Evolutionary conservation across 2,888 invertebrate species (phyloP).

Genomic region (Ennomos fuscantarius): DNA sequence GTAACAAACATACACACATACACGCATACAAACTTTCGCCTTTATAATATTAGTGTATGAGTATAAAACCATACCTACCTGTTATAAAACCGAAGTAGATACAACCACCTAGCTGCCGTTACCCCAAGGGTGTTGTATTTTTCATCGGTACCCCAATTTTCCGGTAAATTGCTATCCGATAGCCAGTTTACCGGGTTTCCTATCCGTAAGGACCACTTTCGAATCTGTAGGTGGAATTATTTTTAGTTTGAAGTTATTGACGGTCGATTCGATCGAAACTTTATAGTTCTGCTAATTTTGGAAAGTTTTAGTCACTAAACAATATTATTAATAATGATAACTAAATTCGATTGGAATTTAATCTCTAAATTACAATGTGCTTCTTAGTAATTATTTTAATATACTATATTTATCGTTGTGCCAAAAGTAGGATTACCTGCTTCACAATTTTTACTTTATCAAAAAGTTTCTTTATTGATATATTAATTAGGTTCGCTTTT

Average conservation of each 20-base stretch:
- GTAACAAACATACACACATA: no score
- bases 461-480: not conserved
- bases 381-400: no score
- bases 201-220: slow-evolving; percentile 14
- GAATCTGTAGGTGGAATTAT: slow-evolving; percentile 23
- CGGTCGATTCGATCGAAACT: not conserved
- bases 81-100: slow-evolving; percentile 10
- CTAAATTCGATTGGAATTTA: no score
- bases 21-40: no score
- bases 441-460: no score
- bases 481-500: slow-evolving; percentile 7
- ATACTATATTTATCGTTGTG: no score
- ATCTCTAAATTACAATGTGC: no score
- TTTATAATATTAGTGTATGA: no score
- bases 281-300: no score
- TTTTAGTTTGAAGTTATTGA: not conserved
- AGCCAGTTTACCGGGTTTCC: slow-evolving; percentile 58
- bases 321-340: no score
- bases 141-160: slow-evolving; percentile 62
- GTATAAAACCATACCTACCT: slow-evolving; percentile 6
- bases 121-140: slow-evolving; percentile 66
- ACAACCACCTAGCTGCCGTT: slow-evolving; percentile 15
- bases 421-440: no score
- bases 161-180: slow-evolving; percentile 77
- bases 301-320: no score